These are phyloP conservation scores for Meteorus sp. DNA, from an alignment of 1,140 invertebrate species.

Conservation along the genomic window DNA sequence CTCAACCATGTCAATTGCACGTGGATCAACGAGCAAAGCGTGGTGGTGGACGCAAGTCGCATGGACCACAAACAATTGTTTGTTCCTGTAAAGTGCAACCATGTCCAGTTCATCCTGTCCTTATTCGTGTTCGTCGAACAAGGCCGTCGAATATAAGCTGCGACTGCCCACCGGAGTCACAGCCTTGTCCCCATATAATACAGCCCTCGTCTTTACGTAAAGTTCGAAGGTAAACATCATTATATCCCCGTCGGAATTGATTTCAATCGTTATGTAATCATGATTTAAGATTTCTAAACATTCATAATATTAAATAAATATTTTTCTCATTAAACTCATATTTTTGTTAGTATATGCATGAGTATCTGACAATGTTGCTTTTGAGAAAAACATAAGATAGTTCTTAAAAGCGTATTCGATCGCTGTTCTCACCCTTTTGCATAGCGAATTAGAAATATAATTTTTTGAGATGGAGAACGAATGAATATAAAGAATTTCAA, in stretches of 20 bases:
- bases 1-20: conserved; percentile 54
- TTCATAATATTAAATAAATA: too few species aligned
- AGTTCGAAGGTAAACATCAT: conserved; percentile 44
- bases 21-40: conserved; percentile 49
- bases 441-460: too few species aligned
- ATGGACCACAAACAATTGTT: conserved; percentile 52
- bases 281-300: too few species aligned
- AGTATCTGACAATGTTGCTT: too few species aligned
- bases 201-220: conserved; percentile 40
- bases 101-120: conserved; percentile 54
- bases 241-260: background rate
- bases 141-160: conserved; percentile 45
- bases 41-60: conserved; percentile 38
- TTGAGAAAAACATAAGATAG: too few species aligned
- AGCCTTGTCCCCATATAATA: conserved; percentile 46
- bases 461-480: too few species aligned
- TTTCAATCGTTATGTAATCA: too few species aligned
- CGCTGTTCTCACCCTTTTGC: too few species aligned
- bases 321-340: too few species aligned
- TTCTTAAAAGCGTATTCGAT: too few species aligned
- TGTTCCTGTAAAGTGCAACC: conserved; percentile 55
- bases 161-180: conserved; percentile 50
- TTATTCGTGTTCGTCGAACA: conserved; percentile 51
- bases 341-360: too few species aligned
- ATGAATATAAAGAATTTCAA: too few species aligned